Conservation (phyloP, 2,113 vertebrate species). For the Probosciger aterrimus region DNA sequence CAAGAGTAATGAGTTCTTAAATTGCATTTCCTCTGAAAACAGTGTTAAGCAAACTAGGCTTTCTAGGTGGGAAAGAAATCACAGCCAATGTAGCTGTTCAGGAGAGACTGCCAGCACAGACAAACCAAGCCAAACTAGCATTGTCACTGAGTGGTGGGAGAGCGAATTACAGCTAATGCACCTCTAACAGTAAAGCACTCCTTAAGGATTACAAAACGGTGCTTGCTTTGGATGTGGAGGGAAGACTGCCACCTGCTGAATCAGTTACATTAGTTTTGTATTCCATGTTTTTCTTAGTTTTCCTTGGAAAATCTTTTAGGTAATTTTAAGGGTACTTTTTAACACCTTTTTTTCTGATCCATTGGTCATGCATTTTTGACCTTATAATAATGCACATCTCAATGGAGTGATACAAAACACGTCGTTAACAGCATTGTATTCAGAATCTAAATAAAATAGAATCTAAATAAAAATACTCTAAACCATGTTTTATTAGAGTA, state of each 20-base stretch:
- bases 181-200: not conserved
- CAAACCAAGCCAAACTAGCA: not conserved
- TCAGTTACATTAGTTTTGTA: not conserved
- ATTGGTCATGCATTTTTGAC: not conserved
- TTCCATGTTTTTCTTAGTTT: not conserved
- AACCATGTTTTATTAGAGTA: not conserved
- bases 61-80: not conserved
- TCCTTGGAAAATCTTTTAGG: not conserved
- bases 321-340: not conserved
- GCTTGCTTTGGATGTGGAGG: not conserved
- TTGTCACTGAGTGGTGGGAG: not conserved
- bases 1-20: not conserved
- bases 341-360: not conserved
- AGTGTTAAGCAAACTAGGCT: not conserved
- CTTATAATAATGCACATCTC: not conserved
- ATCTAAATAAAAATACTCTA: not conserved
- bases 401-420: not conserved
- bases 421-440: rapidly evolving
- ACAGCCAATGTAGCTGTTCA: not conserved
- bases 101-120: not conserved
- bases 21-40: not conserved
- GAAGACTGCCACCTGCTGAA: slow-evolving; percentile 63
- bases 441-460: not conserved
- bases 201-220: not conserved
- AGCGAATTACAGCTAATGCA: not conserved